phyloP scores from a whole-genome alignment of 2,888 invertebrate species.

The Pasiphila rectangulata region DNA sequence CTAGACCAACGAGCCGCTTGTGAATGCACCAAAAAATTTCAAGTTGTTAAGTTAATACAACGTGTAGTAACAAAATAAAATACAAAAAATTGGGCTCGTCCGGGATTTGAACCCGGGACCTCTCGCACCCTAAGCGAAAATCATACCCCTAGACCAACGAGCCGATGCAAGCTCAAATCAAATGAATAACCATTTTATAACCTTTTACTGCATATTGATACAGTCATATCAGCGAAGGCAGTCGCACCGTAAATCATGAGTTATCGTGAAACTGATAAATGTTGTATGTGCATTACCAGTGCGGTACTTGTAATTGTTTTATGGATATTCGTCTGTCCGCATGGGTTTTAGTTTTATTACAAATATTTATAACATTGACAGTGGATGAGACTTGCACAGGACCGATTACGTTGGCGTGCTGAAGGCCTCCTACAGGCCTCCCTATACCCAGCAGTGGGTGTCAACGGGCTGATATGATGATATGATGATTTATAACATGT shows the following conservation, averaged over 20 bases:
- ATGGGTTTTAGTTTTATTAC: not conserved
- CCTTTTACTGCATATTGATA: no score
- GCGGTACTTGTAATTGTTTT: slow-evolving; percentile 1
- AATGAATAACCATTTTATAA: not conserved
- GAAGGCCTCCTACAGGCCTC: no score
- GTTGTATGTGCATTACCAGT: slow-evolving; percentile 1
- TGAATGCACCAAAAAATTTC: not conserved
- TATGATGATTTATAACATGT: no score
- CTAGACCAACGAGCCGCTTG: slow-evolving; percentile 84
- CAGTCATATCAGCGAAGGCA: no score
- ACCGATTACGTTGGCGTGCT: no score
- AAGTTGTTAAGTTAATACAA: not conserved
- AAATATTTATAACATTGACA: not conserved
- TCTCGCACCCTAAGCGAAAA: slow-evolving; percentile 82
- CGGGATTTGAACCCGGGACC: slow-evolving; percentile 82
- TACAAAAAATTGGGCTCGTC: slow-evolving; percentile 64
- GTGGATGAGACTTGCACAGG: no score
- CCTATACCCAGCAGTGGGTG: no score
- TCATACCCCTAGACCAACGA: slow-evolving; percentile 82
- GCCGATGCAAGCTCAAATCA: no score
- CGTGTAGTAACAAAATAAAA: not conserved
- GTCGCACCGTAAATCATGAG: not conserved
- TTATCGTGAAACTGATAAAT: slow-evolving; percentile 1
- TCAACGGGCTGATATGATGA: no score
- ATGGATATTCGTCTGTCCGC: not conserved